These are phyloP conservation scores for Lagria hirta DNA, from an alignment of 2,888 invertebrate genomes.

Conservation along the genomic window DNA sequence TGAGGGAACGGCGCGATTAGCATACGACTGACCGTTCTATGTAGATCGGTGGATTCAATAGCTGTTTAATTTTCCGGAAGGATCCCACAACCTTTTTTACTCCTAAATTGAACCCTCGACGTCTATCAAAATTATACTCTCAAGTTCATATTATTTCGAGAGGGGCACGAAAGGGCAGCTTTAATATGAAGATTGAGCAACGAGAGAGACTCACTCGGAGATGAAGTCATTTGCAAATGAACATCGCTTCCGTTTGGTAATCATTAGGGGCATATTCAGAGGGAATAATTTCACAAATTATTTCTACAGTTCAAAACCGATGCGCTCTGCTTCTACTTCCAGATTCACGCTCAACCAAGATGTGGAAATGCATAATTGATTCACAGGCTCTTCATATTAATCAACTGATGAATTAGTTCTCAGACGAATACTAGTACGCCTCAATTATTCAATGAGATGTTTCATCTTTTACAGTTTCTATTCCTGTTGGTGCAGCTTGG, in stretches of 20 bases:
- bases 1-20: constrained; percentile 36
- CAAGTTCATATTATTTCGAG: constrained; percentile 48
- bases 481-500: too few relatives aligned
- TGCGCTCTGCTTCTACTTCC: constrained; percentile 12
- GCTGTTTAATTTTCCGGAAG: constrained; percentile 48
- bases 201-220: constrained; percentile 38
- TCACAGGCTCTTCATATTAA: constrained; percentile 47
- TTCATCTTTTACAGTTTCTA: constrained; percentile 7
- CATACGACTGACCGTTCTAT: constrained; percentile 43
- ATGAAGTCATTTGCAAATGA: constrained; percentile 56
- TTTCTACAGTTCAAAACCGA: constrained; percentile 37
- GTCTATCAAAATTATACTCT: constrained; percentile 51
- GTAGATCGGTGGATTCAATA: constrained; percentile 41
- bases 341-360: constrained; percentile 32
- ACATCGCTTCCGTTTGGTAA: constrained; percentile 52
- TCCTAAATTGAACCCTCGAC: constrained; percentile 40
- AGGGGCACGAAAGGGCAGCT: constrained; percentile 43
- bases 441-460: constrained; percentile 38
- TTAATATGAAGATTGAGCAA: constrained; percentile 54
- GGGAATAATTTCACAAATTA: constrained; percentile 54
- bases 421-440: constrained; percentile 31
- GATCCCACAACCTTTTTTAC: constrained; percentile 41
- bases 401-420: constrained; percentile 47
- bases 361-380: constrained; percentile 50
- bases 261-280: constrained; percentile 55